A percentile compares a stretch with the other conserved stretches of the same genome.
Conservation (phyloP, 2,888 invertebrate species). For the Pediacus dermestoides region DNA sequence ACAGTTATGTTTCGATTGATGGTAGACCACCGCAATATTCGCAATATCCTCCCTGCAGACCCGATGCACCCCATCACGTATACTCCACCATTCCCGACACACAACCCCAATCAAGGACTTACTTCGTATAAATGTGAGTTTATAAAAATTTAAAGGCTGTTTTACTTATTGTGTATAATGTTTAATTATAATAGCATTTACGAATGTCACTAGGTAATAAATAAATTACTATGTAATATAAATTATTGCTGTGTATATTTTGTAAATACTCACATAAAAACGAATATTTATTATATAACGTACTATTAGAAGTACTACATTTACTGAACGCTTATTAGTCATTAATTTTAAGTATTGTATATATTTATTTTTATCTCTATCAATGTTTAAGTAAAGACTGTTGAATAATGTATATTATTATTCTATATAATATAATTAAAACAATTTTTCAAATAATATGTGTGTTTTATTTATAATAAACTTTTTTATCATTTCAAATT, state of each 20-base stretch:
- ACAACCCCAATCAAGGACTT: slow-evolving; percentile 47
- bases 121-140: slow-evolving; percentile 45
- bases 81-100: slow-evolving; percentile 50
- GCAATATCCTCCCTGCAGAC: slow-evolving; percentile 39
- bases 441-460: slow-evolving; percentile 18
- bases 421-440: slow-evolving; percentile 28
- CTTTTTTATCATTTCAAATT: too few relatives aligned
- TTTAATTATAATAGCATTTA: slow-evolving; percentile 11
- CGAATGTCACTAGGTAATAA: slow-evolving; percentile 19
- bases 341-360: slow-evolving; percentile 44
- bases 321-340: slow-evolving; percentile 48
- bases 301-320: slow-evolving; percentile 1
- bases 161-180: slow-evolving; percentile 34
- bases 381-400: slow-evolving; percentile 47
- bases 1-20: slow-evolving; percentile 67
- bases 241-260: slow-evolving; percentile 38
- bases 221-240: slow-evolving; percentile 35
- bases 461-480: slow-evolving; percentile 1
- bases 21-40: slow-evolving; percentile 47
- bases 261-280: slow-evolving; percentile 36
- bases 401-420: slow-evolving; percentile 43
- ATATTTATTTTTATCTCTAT: slow-evolving; percentile 35
- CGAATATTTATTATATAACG: slow-evolving; percentile 33
- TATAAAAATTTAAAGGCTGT: slow-evolving; percentile 39
- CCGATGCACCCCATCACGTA: slow-evolving; percentile 45